phyloP scores from a whole-genome alignment of 1,140 invertebrate genomes.

The Leptinotarsa undecemlineata region DNA sequence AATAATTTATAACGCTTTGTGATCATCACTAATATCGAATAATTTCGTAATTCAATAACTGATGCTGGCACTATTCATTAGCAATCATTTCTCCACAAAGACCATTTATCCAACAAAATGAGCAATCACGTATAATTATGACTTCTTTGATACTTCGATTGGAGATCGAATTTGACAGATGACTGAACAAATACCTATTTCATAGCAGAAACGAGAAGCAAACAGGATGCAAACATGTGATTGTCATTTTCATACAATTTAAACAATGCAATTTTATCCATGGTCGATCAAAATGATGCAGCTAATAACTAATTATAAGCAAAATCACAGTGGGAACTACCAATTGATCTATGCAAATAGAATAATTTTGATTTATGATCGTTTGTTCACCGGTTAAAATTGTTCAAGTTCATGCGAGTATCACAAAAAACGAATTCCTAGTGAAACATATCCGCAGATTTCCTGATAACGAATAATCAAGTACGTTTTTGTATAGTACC shows the following conservation, averaged over 20 bases:
- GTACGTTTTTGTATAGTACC: too few species aligned
- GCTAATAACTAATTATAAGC: conserved; percentile 25
- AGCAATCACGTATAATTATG: conserved; percentile 9
- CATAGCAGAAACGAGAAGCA: conserved; percentile 5
- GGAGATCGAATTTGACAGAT: conserved; percentile 12
- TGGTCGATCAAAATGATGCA: conserved; percentile 27
- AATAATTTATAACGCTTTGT: not conserved
- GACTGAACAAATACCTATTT: conserved; percentile 25
- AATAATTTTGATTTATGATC: not conserved
- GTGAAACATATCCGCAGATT: too few species aligned
- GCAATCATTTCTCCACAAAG: not conserved
- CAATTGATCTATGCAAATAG: not conserved
- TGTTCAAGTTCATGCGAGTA: too few species aligned
- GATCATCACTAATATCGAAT: not conserved
- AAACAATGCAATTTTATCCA: conserved; percentile 32
- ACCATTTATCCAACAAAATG: not conserved
- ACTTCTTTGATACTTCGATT: conserved; percentile 17
- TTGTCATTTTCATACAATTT: conserved; percentile 26
- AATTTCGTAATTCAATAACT: not conserved
- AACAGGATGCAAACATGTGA: conserved; percentile 10
- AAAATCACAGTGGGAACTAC: conserved; percentile 18
- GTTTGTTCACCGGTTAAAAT: too few species aligned
- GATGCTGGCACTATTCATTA: conserved; percentile 8
- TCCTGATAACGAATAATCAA: too few species aligned
- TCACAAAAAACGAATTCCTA: too few species aligned